phyloP scores from a whole-genome alignment of 2,888 invertebrate genomes.

The Liodrosophila aerea region DNA sequence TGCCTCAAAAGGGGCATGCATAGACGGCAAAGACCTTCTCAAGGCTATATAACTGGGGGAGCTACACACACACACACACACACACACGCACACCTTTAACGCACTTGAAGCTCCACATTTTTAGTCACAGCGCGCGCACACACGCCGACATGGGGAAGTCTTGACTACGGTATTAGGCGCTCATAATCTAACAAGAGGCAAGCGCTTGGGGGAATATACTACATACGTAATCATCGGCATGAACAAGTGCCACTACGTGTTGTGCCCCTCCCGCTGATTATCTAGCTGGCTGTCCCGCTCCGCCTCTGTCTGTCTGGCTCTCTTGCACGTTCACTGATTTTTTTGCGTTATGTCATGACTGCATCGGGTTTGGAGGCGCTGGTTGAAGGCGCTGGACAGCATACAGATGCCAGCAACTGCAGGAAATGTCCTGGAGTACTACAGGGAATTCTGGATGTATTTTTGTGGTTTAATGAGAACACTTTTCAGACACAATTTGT shows the following conservation, averaged over 20 bases:
- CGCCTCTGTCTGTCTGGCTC: no score
- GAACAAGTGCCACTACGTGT: conserved; percentile 7
- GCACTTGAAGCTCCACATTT: conserved; percentile 33
- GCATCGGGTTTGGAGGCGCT: not conserved
- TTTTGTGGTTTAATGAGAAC: no score
- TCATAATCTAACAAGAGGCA: conserved; percentile 43
- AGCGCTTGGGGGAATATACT: conserved; percentile 4
- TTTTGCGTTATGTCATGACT: conserved; percentile 23
- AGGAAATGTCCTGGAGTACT: no score
- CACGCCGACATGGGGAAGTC: conserved; percentile 82
- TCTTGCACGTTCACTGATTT: conserved; percentile 7
- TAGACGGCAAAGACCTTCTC: conserved; percentile 58
- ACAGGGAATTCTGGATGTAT: no score
- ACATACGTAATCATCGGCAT: conserved; percentile 4
- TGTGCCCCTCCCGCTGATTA: conserved; percentile 37
- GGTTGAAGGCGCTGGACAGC: conserved; percentile 5
- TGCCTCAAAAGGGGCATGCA: conserved; percentile 44
- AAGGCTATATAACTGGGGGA: conserved; percentile 41
- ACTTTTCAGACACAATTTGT: no score
- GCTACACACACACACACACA: not conserved
- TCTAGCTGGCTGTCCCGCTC: conserved; percentile 1
- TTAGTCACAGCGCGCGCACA: conserved; percentile 68
- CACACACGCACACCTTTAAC: not conserved
- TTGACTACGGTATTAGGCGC: conserved; percentile 79
- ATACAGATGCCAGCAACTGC: no score